Conservation (phyloP, 2,113 vertebrate genomes). For the Bubo scandiacus region DNA sequence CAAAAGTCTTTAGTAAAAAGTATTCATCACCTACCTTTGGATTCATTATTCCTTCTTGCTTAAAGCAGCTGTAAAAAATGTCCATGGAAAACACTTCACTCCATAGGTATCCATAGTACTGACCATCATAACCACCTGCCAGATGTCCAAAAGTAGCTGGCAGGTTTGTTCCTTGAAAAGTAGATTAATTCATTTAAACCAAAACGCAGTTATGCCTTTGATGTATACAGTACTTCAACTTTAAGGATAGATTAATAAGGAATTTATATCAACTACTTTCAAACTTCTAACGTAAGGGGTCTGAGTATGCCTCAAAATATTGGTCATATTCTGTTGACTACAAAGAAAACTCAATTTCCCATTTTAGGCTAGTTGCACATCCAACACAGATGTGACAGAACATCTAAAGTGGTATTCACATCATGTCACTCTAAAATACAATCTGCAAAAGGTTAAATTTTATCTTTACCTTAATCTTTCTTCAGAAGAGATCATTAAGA, state of each 20-base stretch:
- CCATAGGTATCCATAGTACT: slow-evolving; percentile 96
- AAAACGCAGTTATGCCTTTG: neutral
- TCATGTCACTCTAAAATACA: neutral
- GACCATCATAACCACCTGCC: slow-evolving; percentile 90
- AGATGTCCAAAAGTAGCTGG: slow-evolving; percentile 86
- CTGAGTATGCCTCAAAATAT: neutral
- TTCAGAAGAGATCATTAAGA: neutral
- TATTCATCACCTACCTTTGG: slow-evolving; percentile 78
- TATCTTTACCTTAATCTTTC: neutral
- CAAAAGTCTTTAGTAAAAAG: neutral
- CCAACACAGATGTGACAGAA: neutral
- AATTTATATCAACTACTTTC: neutral
- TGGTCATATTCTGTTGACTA: neutral
- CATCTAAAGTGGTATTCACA: neutral
- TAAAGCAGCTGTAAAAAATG: slow-evolving; percentile 93
- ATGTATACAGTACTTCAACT: neutral
- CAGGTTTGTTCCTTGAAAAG: slow-evolving; percentile 80
- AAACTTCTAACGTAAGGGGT: neutral
- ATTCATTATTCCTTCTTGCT: slow-evolving; percentile 90
- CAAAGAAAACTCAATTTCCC: neutral
- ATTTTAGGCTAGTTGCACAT: neutral
- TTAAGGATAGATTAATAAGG: neutral
- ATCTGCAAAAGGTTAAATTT: neutral
- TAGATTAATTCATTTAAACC: neutral
- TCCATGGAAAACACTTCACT: slow-evolving; percentile 95